Evolutionary conservation across 2,797 vertebrate species (phyloP), one percentile per base, ranked within the genome.

Genomic region (Huso huso): DNA sequence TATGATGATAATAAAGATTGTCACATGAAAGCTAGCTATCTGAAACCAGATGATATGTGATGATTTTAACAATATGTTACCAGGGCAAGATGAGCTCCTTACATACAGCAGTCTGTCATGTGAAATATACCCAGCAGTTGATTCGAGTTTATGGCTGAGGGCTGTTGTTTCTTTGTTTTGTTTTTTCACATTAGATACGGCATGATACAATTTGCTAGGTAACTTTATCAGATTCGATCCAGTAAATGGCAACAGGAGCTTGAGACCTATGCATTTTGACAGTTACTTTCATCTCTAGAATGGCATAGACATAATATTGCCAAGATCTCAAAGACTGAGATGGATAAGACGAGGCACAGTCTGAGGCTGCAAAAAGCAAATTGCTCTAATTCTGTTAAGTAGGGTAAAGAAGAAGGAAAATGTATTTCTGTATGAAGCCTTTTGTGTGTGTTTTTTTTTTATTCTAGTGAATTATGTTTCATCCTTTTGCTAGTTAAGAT

Each of bases 41-140:
- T 69, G 63, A 57, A 12, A 2, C 69, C 67, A 53, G 66, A 53
- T 52, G 12, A 48, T 62, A 48, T 13, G 55, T 7, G 48, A 52
- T 52, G 23, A 66, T 15, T n/a, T 61, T 62, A 67, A 18, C 66
- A 51, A 37, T 49, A 51, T 61, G 66, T 10, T 6, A 50, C 37
- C 6, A 15, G 57, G 15, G 10, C 18, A 53, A 50, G 58, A 37
- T 69, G 57, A 37, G 9, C 13, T 51, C 50, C 7, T 37, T 67
- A 61, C 49, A 37, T 66, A 65, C 52, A 52, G 7, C 50, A 53
- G 37, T 7, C 12, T 61, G 66, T 52, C 12, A 48, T 61, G 18
- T 13, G 53, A 6, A 23, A 52, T 51, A 15, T 74, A 49, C 70
- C n/a, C 52, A 9, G 9, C 37, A 37, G 37, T 37, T 10, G 52